Percentiles rank a stretch among this genome's conserved stretches.
phyloP scores from a whole-genome alignment of 2,888 invertebrate genomes.

The Drepana falcataria region DNA sequence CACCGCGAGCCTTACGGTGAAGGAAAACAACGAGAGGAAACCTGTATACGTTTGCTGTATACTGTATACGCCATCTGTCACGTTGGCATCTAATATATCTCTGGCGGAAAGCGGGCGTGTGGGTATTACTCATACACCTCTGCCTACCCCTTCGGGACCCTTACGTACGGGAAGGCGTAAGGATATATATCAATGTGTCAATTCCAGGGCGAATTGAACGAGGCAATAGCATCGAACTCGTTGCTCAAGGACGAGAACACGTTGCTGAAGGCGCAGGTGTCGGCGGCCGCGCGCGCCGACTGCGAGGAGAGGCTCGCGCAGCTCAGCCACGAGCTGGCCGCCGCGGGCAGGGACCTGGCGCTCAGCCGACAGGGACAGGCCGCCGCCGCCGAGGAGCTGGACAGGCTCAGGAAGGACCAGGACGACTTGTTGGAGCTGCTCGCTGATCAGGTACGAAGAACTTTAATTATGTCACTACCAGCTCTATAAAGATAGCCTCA shows the following conservation, averaged over 20 bases:
- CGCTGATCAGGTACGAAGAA: slow-evolving; percentile 86
- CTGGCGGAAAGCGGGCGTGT: too few species aligned
- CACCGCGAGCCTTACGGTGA: too few species aligned
- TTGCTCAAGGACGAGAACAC: slow-evolving; percentile 93
- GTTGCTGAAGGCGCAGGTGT: slow-evolving; percentile 86
- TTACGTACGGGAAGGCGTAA: too few species aligned
- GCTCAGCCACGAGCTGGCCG: slow-evolving; percentile 27
- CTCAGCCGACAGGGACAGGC: slow-evolving; percentile 29
- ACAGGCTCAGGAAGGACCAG: slow-evolving; percentile 89
- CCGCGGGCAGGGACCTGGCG: slow-evolving; percentile 30
- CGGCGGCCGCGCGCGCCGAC: slow-evolving; percentile 44
- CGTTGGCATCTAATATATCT: too few species aligned
- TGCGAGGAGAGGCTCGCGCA: too few species aligned
- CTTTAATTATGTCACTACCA: too few species aligned
- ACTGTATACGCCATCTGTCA: too few species aligned
- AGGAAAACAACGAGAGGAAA: too few species aligned
- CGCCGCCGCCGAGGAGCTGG: slow-evolving; percentile 67
- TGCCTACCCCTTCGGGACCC: too few species aligned
- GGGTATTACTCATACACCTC: too few species aligned
- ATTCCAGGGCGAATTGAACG: slow-evolving; percentile 73
- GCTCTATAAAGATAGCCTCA: too few species aligned
- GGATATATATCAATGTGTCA: background rate
- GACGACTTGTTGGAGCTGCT: slow-evolving; percentile 94
- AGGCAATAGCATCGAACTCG: slow-evolving; percentile 83
- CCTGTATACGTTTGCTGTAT: too few species aligned